Percentiles rank a stretch among this genome's conserved stretches.
These are phyloP conservation scores for Phragmatobia fuliginosa DNA, from an alignment of 2,888 invertebrate genomes.

Conservation along the genomic window DNA sequence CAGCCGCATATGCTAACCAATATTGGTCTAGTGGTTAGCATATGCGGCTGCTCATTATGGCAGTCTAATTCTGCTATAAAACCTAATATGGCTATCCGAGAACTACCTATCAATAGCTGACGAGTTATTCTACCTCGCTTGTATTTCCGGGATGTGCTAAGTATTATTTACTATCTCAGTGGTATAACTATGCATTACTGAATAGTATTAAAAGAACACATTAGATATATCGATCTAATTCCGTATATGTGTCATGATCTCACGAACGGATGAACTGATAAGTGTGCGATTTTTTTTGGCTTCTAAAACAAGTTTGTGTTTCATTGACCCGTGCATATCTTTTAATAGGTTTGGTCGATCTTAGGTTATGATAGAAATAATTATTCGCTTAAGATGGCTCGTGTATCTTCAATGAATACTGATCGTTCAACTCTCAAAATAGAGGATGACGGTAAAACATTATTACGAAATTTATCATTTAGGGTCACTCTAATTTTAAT, in stretches of 20 bases:
- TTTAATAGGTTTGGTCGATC: conserved; percentile 27
- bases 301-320: conserved; percentile 22
- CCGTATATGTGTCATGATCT: conserved; percentile 21
- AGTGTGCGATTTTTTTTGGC: conserved; percentile 23
- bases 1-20: too few species aligned
- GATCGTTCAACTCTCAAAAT: background rate
- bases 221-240: background rate
- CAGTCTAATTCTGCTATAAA: too few species aligned
- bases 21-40: too few species aligned
- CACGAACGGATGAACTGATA: conserved; percentile 16
- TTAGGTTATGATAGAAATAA: conserved; percentile 17
- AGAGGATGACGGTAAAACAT: background rate
- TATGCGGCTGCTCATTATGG: too few species aligned
- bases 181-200: background rate
- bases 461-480: background rate
- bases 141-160: too few species aligned
- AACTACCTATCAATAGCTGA: background rate
- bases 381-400: conserved; percentile 17
- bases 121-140: background rate
- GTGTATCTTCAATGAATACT: conserved; percentile 12
- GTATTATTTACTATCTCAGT: background rate
- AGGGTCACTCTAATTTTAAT: background rate
- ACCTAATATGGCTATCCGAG: too few species aligned
- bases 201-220: background rate
- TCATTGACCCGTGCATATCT: conserved; percentile 27